Evolutionary conservation across 2,888 invertebrate genomes (phyloP).

Genomic region (Clivina fossor): DNA sequence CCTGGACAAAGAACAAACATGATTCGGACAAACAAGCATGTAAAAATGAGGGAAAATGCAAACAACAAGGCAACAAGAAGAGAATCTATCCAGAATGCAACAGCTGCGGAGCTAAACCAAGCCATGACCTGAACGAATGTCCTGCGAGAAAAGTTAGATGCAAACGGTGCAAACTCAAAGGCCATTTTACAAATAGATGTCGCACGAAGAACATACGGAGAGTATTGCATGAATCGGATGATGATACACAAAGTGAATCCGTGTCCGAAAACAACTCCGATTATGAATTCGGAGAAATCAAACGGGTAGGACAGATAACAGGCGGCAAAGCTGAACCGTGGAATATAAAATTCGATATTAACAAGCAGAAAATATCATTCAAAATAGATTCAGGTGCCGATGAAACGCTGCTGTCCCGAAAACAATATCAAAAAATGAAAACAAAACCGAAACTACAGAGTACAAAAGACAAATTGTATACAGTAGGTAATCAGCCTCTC

Average conservation of each 20-base stretch:
- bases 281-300: neutral
- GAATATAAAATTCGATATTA: conserved; percentile 5
- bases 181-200: conserved; percentile 39
- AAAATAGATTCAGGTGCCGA: conserved; percentile 34
- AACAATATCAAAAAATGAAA: conserved; percentile 10
- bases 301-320: conserved; percentile 5
- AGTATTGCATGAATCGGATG: neutral
- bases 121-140: conserved; percentile 28
- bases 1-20: too few species aligned
- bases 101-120: conserved; percentile 28
- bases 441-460: conserved; percentile 1
- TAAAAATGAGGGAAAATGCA: too few species aligned
- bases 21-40: too few species aligned
- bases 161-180: conserved; percentile 37
- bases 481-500: conserved; percentile 7
- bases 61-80: too few species aligned
- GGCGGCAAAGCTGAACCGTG: conserved; percentile 12
- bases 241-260: neutral
- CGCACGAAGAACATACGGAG: conserved; percentile 24
- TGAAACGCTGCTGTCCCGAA: conserved; percentile 13
- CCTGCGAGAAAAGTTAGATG: conserved; percentile 38
- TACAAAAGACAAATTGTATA: neutral
- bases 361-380: conserved; percentile 12
- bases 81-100: neutral
- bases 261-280: neutral